phyloP scores from a whole-genome alignment of 92 coral and sea anemone genomes.

The Paramuricea clavata region DNA sequence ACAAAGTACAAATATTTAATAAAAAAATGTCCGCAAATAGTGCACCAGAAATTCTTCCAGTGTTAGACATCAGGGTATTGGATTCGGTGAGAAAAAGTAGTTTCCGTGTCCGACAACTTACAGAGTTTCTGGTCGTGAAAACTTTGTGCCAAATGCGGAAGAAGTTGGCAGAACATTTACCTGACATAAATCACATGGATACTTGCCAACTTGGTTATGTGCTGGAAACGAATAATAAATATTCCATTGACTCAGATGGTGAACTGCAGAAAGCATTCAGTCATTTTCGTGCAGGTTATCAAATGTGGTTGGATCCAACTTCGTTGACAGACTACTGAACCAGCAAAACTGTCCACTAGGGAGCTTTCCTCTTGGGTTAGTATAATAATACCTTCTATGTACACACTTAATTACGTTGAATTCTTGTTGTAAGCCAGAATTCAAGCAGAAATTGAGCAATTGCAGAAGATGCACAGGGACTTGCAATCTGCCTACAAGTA shows the following conservation, averaged over 20 bases:
- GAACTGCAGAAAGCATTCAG: conserved; percentile 20
- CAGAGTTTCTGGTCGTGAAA: too few relatives aligned
- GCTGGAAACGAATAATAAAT: conserved; percentile 3
- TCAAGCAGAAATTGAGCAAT: background rate
- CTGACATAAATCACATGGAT: background rate
- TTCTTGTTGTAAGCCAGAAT: background rate
- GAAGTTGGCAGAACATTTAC: background rate
- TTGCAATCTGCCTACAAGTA: conserved; percentile 12
- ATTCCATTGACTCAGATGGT: conserved; percentile 1
- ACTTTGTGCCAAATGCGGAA: too few relatives aligned
- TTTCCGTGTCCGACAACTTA: too few relatives aligned
- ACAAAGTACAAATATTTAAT: background rate
- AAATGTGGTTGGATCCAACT: conserved; percentile 30
- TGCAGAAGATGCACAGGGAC: conserved; percentile 9
- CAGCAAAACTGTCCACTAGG: background rate
- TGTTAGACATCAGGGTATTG: background rate
- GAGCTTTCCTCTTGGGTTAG: background rate
- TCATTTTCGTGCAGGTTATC: conserved; percentile 21
- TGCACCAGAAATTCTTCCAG: background rate
- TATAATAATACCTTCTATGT: background rate
- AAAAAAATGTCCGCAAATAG: background rate
- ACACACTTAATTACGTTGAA: background rate
- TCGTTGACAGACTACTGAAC: background rate
- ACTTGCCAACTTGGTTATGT: conserved; percentile 14
- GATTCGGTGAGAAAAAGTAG: too few relatives aligned